Conservation (phyloP, 2,888 invertebrate species). For the Brachycybe producta region DNA sequence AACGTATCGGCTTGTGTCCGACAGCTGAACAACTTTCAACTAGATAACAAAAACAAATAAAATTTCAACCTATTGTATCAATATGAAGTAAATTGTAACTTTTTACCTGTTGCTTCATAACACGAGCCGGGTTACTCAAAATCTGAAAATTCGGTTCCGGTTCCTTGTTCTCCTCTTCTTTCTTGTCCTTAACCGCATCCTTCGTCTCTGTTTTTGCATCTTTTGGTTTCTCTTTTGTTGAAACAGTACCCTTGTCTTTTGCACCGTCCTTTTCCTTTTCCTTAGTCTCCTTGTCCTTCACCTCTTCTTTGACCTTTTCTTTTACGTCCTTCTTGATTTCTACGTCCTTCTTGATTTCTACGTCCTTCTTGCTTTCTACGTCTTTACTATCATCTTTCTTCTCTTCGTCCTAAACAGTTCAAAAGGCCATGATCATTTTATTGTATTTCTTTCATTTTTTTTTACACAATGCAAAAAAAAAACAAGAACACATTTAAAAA, state of each 20-base stretch:
- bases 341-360: slow-evolving; percentile 13
- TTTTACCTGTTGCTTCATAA: slow-evolving; percentile 69
- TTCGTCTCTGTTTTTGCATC: slow-evolving; percentile 31
- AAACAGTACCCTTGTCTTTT: slow-evolving; percentile 35
- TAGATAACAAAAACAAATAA: slow-evolving; percentile 26
- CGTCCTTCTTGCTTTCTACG: slow-evolving; percentile 36
- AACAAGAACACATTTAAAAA: background rate
- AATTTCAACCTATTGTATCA: background rate
- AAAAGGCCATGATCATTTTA: too few relatives aligned
- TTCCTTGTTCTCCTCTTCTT: slow-evolving; percentile 47
- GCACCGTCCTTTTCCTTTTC: slow-evolving; percentile 35
- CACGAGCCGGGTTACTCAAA: slow-evolving; percentile 84
- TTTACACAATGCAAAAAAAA: slow-evolving; percentile 3
- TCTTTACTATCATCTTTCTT: slow-evolving; percentile 44
- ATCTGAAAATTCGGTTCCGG: slow-evolving; percentile 80
- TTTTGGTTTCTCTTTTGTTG: slow-evolving; percentile 18
- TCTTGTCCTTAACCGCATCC: slow-evolving; percentile 38
- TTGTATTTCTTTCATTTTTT: too few relatives aligned
- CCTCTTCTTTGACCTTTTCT: slow-evolving; percentile 36
- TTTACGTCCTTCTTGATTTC: slow-evolving; percentile 21
- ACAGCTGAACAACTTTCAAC: slow-evolving; percentile 52
- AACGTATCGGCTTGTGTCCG: slow-evolving; percentile 66
- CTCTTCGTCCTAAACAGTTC: slow-evolving; percentile 28
- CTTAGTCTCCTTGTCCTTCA: slow-evolving; percentile 33
- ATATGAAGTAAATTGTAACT: background rate